These are phyloP conservation scores for Cistogaster globosa DNA, from an alignment of 2,888 invertebrate species.

Conservation along the genomic window DNA sequence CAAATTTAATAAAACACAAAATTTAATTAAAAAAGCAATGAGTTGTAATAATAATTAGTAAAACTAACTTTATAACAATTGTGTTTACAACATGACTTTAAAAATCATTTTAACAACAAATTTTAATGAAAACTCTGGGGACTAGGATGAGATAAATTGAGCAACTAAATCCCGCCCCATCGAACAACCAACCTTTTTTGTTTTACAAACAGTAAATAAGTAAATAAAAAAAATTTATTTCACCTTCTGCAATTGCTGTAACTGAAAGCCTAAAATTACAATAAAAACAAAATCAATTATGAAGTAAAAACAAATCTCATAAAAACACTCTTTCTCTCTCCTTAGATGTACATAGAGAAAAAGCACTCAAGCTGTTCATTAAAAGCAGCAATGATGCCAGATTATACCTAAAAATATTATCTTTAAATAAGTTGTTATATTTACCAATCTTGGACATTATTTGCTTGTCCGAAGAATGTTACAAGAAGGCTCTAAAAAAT, in stretches of 20 bases:
- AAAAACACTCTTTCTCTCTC: background rate
- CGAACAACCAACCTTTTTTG: constrained; percentile 35
- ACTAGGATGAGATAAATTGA: constrained; percentile 36
- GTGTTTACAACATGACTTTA: constrained; percentile 1
- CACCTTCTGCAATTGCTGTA: background rate
- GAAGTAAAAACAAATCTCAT: constrained; percentile 9
- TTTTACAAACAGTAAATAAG: too few relatives aligned
- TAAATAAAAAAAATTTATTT: constrained; percentile 21
- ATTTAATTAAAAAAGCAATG: background rate
- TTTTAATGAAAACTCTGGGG: background rate
- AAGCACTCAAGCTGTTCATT: constrained; percentile 30
- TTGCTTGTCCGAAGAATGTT: too few relatives aligned
- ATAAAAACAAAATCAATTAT: constrained; percentile 3
- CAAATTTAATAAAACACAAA: background rate
- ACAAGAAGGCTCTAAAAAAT: too few relatives aligned
- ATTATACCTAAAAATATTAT: background rate
- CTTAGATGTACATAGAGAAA: background rate
- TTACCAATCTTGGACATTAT: too few relatives aligned
- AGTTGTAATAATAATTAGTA: background rate
- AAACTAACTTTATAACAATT: background rate
- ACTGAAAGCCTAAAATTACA: constrained; percentile 21
- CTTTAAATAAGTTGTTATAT: too few relatives aligned
- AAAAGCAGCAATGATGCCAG: constrained; percentile 13
- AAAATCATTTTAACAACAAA: constrained; percentile 4
- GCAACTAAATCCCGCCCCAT: constrained; percentile 72